Percentiles rank a stretch among this genome's conserved stretches.
These are phyloP conservation scores for Sciurus vulgaris DNA, from an alignment of 2,797 vertebrate genomes.

Conservation along the genomic window DNA sequence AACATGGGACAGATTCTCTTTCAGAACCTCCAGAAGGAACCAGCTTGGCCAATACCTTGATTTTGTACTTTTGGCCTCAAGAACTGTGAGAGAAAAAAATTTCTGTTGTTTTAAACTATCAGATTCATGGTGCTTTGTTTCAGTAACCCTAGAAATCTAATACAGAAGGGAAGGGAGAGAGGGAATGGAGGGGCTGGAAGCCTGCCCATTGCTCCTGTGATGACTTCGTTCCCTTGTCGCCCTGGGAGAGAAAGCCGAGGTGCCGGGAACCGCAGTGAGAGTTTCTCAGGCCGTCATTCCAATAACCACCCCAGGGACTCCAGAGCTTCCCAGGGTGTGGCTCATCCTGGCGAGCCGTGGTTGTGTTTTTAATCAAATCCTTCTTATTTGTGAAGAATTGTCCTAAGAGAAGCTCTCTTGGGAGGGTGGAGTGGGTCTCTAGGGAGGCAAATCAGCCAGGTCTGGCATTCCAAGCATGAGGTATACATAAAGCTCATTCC, in stretches of 20 bases:
- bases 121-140: no score
- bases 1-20: neutral
- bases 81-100: neutral
- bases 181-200: neutral
- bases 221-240: neutral
- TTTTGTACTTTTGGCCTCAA: neutral
- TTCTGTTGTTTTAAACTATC: no score
- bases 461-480: neutral
- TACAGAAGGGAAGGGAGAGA: neutral
- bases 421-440: neutral
- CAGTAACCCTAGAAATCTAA: neutral
- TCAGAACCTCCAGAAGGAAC: neutral
- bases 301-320: neutral
- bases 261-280: neutral
- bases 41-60: neutral
- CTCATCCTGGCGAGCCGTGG: neutral
- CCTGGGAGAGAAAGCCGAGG: neutral
- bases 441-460: neutral
- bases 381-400: neutral
- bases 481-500: neutral
- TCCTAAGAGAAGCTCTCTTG: neutral
- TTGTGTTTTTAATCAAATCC: neutral
- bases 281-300: neutral
- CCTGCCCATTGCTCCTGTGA: neutral
- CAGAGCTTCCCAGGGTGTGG: neutral